phyloP scores from a whole-genome alignment of 2,113 vertebrate species.

The Zapus hudsonius region DNA sequence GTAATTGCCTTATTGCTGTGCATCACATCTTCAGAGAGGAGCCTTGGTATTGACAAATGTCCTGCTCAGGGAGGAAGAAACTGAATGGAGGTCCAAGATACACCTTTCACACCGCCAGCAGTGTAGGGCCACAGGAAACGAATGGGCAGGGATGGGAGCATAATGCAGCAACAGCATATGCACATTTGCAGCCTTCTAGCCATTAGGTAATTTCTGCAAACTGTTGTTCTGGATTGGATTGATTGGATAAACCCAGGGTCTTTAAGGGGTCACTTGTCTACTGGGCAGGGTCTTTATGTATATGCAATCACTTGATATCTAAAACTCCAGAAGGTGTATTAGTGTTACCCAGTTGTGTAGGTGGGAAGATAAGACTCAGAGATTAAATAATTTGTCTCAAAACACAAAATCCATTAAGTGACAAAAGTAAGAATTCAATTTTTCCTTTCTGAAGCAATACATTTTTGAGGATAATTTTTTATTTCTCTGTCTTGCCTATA shows the following conservation, averaged over 20 bases:
- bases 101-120: neutral
- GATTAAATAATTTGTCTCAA: slow-evolving; percentile 17
- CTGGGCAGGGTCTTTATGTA: neutral
- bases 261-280: neutral
- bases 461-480: slow-evolving; percentile 23
- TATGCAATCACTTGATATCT: neutral
- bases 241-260: neutral
- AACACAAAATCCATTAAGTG: neutral
- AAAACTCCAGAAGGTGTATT: neutral
- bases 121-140: no score
- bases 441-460: slow-evolving; percentile 5
- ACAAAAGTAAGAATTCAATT: neutral
- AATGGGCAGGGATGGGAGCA: neutral
- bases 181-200: neutral
- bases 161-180: neutral
- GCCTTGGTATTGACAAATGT: neutral
- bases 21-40: neutral
- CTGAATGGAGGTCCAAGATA: neutral
- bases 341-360: neutral
- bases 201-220: neutral
- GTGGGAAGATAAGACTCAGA: neutral
- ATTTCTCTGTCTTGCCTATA: neutral
- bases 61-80: neutral
- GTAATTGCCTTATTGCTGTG: neutral
- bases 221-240: neutral